phyloP scores from a whole-genome alignment of 2,797 vertebrate species.

The Sebastes vulpes region DNA sequence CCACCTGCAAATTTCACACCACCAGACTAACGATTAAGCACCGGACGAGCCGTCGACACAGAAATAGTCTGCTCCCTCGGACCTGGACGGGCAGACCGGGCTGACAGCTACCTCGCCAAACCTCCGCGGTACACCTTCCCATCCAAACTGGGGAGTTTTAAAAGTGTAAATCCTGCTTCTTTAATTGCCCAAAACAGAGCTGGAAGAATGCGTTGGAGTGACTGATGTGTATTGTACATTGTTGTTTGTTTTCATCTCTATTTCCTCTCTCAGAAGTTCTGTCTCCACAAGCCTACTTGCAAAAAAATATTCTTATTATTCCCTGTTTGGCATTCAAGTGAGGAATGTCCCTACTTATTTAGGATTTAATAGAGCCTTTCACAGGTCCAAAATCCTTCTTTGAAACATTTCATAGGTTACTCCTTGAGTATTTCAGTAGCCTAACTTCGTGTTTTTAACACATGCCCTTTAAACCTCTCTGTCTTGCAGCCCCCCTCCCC shows the following conservation, averaged over 20 bases:
- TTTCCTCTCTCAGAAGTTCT: constrained; percentile 30
- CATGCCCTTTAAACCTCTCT: constrained; percentile 37
- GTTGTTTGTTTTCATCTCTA: constrained; percentile 41
- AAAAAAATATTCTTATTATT: constrained; percentile 66
- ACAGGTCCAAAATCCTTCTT: constrained; percentile 14
- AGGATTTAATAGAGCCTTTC: constrained; percentile 27
- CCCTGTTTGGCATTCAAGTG: constrained; percentile 15
- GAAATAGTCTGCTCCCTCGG: constrained; percentile 17
- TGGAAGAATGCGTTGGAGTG: constrained; percentile 32
- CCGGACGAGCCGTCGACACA: neutral
- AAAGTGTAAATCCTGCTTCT: constrained; percentile 25
- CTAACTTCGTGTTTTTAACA: constrained; percentile 35
- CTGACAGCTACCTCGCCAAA: constrained; percentile 25
- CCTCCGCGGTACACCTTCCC: constrained; percentile 30
- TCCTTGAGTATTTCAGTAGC: constrained; percentile 33
- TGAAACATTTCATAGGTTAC: constrained; percentile 16
- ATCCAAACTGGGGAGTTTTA: constrained; percentile 14
- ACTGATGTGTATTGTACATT: constrained; percentile 34
- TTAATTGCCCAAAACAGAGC: constrained; percentile 31
- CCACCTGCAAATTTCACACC: constrained; percentile 14
- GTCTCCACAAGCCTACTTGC: constrained; percentile 74
- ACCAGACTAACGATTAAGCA: neutral
- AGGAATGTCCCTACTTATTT: constrained; percentile 31
- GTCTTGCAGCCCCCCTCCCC: constrained; percentile 71
- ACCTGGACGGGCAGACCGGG: constrained; percentile 25